Conservation (phyloP, 2,888 invertebrate species). For the Druceiella hillmani region DNA sequence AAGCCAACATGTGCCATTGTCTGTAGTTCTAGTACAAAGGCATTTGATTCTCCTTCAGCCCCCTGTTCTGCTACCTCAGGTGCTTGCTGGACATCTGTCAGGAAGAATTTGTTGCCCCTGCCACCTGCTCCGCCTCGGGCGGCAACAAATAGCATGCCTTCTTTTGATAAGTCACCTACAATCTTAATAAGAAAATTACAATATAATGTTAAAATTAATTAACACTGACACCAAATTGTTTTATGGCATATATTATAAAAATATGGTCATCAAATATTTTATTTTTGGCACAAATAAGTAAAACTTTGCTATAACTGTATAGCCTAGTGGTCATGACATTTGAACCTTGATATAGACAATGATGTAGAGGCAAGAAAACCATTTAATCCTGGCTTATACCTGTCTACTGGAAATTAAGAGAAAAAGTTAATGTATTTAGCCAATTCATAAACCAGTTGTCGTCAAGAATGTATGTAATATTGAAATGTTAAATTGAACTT, state of each 20-base stretch:
- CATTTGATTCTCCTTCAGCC: conserved; percentile 70
- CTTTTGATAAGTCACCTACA: conserved; percentile 61
- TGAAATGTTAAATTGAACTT: no score
- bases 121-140: conserved; percentile 96
- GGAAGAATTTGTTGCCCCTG: conserved; percentile 90
- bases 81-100: conserved; percentile 68
- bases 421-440: no score
- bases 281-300: no score
- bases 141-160: conserved; percentile 80
- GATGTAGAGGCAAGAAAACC: no score
- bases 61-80: conserved; percentile 86
- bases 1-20: conserved; percentile 95
- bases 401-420: no score
- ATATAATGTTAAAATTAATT: background rate
- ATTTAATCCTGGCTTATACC: no score
- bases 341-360: no score
- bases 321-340: no score
- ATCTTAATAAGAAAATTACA: conserved; percentile 28
- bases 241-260: background rate
- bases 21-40: conserved; percentile 76
- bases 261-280: background rate
- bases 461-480: no score
- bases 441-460: no score
- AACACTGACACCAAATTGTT: background rate
- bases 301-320: no score